Evolutionary conservation across 2,888 invertebrate species (phyloP).

Genomic region (Dimorphilus gyrociliatus): DNA sequence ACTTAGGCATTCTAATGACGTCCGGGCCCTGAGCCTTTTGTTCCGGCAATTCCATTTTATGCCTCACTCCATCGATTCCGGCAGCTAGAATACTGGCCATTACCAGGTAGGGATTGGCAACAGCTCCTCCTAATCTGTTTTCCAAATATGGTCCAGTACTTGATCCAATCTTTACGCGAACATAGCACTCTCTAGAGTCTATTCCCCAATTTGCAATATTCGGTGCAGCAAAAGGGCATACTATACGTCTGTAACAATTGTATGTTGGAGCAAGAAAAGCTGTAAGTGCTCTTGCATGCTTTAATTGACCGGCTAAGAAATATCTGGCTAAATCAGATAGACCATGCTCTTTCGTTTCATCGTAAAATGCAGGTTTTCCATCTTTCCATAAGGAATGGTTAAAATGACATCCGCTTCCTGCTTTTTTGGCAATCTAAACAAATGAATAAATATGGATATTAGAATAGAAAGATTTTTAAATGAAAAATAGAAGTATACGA

Average conservation of each 20-base stretch:
- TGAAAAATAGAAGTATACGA: too few species aligned
- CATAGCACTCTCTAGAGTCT: constrained; percentile 3
- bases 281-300: constrained; percentile 6
- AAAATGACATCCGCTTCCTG: constrained; percentile 10
- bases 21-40: too few species aligned
- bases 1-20: too few species aligned
- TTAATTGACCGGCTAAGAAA: constrained; percentile 7
- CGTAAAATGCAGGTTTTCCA: constrained; percentile 6
- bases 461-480: too few species aligned
- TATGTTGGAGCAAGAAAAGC: constrained; percentile 7
- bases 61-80: constrained; percentile 9
- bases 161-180: constrained; percentile 4
- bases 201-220: constrained; percentile 5
- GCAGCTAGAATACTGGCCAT: constrained; percentile 8
- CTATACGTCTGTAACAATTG: constrained; percentile 8
- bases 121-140: constrained; percentile 6
- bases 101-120: constrained; percentile 7
- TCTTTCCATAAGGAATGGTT: constrained; percentile 11
- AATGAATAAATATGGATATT: too few species aligned
- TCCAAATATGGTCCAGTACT: constrained; percentile 5
- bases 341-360: constrained; percentile 4
- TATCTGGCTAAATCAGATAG: constrained; percentile 7
- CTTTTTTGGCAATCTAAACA: too few species aligned
- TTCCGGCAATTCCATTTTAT: constrained; percentile 5
- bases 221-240: constrained; percentile 2